Evolutionary conservation across 2,888 invertebrate species (phyloP), one percentile per base, ranked within the genome.

Genomic region (Ceratothoa steindachneri): DNA sequence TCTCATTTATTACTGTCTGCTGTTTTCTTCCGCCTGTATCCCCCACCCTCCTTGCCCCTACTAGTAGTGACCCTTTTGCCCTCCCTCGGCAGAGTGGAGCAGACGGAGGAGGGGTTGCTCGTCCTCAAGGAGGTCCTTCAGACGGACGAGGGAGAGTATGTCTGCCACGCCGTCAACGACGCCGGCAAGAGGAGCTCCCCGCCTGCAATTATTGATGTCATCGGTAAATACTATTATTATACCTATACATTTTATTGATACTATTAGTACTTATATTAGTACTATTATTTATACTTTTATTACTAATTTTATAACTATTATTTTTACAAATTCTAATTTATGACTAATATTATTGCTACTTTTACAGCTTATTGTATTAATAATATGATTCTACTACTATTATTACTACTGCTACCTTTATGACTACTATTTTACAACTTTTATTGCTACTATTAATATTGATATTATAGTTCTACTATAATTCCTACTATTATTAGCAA

Each of bases 81-180:
- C n/a, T n/a, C n/a, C n/a, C n/a, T n/a, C n/a, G n/a, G n/a, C n/a
- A 74, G 74, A 30, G 69, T 74, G 82, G 24, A 66, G 53, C 31
- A 60, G 15, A 31, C 27, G 3, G 72, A 82, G 67, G 82, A 82
- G 30, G 77, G 80, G 41, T 75, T 77, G 24, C 71, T 81, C 30
- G 68, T 81, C 12, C 80, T 81, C 65, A 72, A 53, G 19, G 79
- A 81, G 68, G 81, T 81, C 0, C 81, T 80, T n/a, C 82, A 82
- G 79, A 81, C 81, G 3, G 82, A 83, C 80, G 81, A 80, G 52
- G 82, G 78, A 81, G 84, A 69, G 27, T 86, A 86, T 80, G 81
- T 83, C 15, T 86, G 86, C 81, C 81, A 83, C 82, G 81, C 85
- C 80, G 81, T 81, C 81, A 82, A 85, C 83, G 74, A 81, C 74